A percentile compares a stretch with the other conserved stretches of the same genome.
phyloP scores from a whole-genome alignment of 2,113 vertebrate species.

The Cyprinodon variegatus region DNA sequence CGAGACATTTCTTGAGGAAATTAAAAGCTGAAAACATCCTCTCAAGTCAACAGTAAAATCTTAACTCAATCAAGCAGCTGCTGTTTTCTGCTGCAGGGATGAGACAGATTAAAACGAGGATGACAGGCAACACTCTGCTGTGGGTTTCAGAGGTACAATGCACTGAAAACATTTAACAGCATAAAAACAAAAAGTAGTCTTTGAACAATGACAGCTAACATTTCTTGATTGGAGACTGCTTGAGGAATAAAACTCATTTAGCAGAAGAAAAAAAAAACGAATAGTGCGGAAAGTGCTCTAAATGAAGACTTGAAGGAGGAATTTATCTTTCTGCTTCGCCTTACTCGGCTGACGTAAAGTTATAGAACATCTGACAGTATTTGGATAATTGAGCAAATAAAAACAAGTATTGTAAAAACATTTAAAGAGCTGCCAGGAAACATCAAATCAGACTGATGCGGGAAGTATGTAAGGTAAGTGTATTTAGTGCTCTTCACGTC shows the following conservation, averaged over 20 bases:
- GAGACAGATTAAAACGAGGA: conserved; percentile 11
- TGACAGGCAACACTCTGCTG: conserved; percentile 1
- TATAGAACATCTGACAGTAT: not conserved
- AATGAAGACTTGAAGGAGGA: not conserved
- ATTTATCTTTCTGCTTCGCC: not conserved
- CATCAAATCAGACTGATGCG: not conserved
- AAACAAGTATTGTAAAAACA: not conserved
- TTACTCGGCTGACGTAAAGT: not conserved
- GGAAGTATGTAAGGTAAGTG: too few relatives aligned
- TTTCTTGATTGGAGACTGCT: not conserved
- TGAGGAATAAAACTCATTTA: not conserved
- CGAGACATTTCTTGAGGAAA: conserved; percentile 24
- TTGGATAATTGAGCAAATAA: not conserved
- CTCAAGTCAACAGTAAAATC: conserved; percentile 38
- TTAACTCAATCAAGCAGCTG: conserved; percentile 50
- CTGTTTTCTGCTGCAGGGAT: conserved; percentile 24
- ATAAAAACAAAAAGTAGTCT: not conserved
- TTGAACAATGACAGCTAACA: not conserved
- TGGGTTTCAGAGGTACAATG: conserved; percentile 1
- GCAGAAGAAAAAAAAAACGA: not conserved
- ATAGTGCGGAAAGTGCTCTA: not conserved
- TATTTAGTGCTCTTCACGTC: too few relatives aligned
- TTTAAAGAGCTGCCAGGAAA: not conserved
- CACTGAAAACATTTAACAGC: not conserved
- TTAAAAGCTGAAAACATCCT: conserved; percentile 35